These are phyloP conservation scores for Pseudochirops corinnae DNA, from an alignment of 2,797 vertebrate genomes.

Conservation along the genomic window DNA sequence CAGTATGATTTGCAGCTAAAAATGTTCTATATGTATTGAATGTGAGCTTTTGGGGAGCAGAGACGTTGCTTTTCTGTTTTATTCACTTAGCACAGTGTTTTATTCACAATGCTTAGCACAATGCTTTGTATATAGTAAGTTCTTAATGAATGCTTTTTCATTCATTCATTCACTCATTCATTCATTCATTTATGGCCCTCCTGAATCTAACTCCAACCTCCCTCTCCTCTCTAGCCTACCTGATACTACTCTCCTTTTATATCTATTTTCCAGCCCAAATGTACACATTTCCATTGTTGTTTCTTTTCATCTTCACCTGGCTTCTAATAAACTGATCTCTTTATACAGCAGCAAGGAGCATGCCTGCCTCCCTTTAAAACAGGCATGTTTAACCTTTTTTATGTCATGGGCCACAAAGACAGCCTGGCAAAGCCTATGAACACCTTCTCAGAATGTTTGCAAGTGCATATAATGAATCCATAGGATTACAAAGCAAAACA, in stretches of 20 bases:
- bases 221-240: not conserved
- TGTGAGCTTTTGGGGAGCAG: not conserved
- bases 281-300: not conserved
- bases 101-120: not conserved
- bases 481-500: not conserved
- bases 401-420: not conserved
- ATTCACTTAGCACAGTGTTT: not conserved
- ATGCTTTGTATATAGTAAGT: not conserved
- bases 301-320: not conserved
- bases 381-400: not conserved
- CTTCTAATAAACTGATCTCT: not conserved
- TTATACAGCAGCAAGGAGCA: not conserved
- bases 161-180: not conserved
- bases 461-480: not conserved
- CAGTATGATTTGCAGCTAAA: not conserved
- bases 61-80: not conserved
- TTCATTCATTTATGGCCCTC: not conserved
- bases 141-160: not conserved
- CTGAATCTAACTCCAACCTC: not conserved
- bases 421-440: not conserved
- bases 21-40: not conserved
- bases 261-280: not conserved
- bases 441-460: not conserved
- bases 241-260: not conserved
- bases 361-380: not conserved